Conservation (phyloP, 2,113 vertebrate species). For the Apaloderma vittatum region DNA sequence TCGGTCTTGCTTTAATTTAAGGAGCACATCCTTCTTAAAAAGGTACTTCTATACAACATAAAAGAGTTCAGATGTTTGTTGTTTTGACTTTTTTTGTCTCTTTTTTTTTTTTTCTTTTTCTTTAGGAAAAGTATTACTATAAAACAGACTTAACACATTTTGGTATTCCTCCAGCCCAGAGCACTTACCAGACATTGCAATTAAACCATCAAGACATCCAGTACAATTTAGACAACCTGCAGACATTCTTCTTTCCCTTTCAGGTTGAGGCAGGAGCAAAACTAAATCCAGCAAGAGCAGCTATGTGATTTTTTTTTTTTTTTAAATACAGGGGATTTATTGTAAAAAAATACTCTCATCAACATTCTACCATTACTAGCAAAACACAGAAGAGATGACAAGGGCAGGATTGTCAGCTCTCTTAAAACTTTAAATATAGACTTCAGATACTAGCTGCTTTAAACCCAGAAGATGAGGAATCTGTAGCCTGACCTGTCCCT, state of each 20-base stretch:
- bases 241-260: slow-evolving; percentile 52
- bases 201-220: slow-evolving; percentile 15
- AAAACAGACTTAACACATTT: slow-evolving; percentile 39
- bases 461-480: slow-evolving; percentile 46
- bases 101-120: rapidly evolving
- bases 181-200: slow-evolving; percentile 52
- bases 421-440: slow-evolving; percentile 61
- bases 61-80: not conserved
- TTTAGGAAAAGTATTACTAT: slow-evolving; percentile 43
- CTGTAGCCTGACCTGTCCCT: slow-evolving; percentile 35
- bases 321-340: slow-evolving; percentile 53
- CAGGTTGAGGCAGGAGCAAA: slow-evolving; percentile 43
- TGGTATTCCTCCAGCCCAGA: slow-evolving; percentile 46
- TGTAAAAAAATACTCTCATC: slow-evolving; percentile 73
- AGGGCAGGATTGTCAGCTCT: slow-evolving; percentile 54
- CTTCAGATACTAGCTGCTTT: slow-evolving; percentile 23
- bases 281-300: slow-evolving; percentile 49
- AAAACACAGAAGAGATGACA: slow-evolving; percentile 68
- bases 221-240: not conserved
- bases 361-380: slow-evolving; percentile 72
- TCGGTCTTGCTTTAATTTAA: slow-evolving; percentile 6
- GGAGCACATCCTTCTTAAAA: slow-evolving; percentile 23
- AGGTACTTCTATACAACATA: slow-evolving; percentile 18
- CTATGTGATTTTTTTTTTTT: not conserved
- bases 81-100: not conserved